Evolutionary conservation across 1,140 invertebrate species (phyloP), one percentile per base, ranked within the genome.

Genomic region (Euborellia annulipes): DNA sequence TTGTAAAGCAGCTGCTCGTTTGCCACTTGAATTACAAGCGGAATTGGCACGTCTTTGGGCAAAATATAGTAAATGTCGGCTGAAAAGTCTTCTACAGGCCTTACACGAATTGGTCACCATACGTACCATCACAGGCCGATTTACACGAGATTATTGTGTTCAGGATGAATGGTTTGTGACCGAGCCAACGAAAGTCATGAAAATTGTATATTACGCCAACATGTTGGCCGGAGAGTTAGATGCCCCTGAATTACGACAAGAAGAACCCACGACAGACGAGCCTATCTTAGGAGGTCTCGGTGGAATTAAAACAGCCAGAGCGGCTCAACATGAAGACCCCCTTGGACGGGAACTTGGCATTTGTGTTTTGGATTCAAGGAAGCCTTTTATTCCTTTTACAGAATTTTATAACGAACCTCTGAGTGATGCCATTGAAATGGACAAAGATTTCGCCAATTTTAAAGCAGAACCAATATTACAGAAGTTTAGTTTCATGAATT

Each of bases 371-470:
- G 84, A 94, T 58, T 81, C 82, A 55, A 72, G 88, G 32, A 76
- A 75, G 55, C 87, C 90, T 22, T 72, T 80, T 51, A 74, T 94
- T 60, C 74, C 82, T 18, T 86, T 86, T 58, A 75, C 79, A 38
- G 88, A 93, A 51, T 95, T 94, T 65, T 89, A 93, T 59, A 94
- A 95, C 58, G 90, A 94, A 61, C 79, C 84, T 2, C 65, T 94
- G 2, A 92, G 88, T 62, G 89, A 94, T 61, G 76, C 78, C 42
- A 79, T 94, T 43, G 86, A 92, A 63, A 89, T 93, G 79, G 85
- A 92, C 61, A 79, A 82, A 58, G 90, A 94, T 64, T 92, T 89
- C 68, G 79, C 85, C 6, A 84, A 86, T 59, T 92, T 86, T 58
- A 85, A 85, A 62, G 79, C 71, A 47, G 75, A 78, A 52, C 57